These are phyloP conservation scores for Chelon auratus DNA, from an alignment of 2,797 vertebrate species.

Conservation along the genomic window DNA sequence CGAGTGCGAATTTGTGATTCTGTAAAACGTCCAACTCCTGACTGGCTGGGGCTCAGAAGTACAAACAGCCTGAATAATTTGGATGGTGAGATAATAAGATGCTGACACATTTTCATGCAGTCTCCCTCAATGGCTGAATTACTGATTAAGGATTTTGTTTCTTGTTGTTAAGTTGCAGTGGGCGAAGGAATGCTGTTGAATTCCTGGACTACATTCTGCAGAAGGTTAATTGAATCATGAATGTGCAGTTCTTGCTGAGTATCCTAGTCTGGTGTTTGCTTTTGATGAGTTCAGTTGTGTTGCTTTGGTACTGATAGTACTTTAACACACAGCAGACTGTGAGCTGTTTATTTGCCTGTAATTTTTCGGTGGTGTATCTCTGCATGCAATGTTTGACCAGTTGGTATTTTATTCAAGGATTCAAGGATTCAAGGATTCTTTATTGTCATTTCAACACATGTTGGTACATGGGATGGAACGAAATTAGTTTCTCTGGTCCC, in stretches of 20 bases:
- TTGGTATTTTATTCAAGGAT: no score
- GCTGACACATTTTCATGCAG: slow-evolving; percentile 34
- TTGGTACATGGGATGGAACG: no score
- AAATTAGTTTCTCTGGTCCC: no score
- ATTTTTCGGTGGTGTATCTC: background rate
- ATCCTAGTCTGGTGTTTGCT: background rate
- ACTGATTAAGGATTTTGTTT: slow-evolving; percentile 15
- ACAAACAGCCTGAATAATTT: slow-evolving; percentile 42
- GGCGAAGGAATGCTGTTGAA: background rate
- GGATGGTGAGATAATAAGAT: slow-evolving; percentile 28
- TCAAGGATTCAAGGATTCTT: no score
- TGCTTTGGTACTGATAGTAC: background rate
- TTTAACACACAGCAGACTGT: background rate
- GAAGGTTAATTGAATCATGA: background rate
- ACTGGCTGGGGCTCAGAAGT: slow-evolving; percentile 54
- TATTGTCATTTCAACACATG: no score
- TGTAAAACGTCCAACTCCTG: slow-evolving; percentile 55
- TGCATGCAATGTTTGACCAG: no score
- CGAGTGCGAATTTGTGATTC: slow-evolving; percentile 64
- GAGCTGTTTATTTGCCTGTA: background rate
- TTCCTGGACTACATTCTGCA: background rate
- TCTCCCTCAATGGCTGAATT: slow-evolving; percentile 1
- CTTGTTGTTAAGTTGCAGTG: slow-evolving; percentile 2
- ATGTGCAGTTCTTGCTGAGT: background rate
- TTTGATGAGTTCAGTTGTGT: background rate